These are phyloP conservation scores for Acomys russatus DNA, from an alignment of 2,797 vertebrate genomes.

Conservation along the genomic window DNA sequence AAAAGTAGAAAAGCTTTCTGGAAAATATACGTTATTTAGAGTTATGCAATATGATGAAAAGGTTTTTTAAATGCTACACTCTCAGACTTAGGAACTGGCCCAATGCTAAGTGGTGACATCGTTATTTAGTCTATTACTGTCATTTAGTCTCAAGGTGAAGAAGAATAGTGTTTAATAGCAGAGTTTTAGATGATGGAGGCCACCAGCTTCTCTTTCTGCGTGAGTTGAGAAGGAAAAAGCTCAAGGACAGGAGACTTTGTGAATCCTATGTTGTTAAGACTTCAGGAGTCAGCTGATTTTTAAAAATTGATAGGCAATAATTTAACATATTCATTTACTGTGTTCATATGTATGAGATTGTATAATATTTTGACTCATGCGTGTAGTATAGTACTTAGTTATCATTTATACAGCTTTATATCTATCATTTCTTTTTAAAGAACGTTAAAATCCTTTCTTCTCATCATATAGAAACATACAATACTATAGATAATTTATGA, in stretches of 20 bases:
- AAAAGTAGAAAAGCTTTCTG: constrained; percentile 48
- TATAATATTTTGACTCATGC: neutral
- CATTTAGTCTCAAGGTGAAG: neutral
- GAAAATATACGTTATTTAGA: constrained; percentile 53
- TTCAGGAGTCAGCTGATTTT: neutral
- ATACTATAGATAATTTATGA: neutral
- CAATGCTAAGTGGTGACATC: neutral
- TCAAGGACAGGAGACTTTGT: neutral
- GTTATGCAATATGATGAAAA: neutral
- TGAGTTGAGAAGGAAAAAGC: neutral
- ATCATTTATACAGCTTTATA: neutral
- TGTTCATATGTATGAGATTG: neutral
- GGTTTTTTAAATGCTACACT: neutral
- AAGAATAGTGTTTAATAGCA: neutral
- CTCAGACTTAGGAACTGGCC: neutral
- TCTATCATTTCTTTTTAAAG: neutral
- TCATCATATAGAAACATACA: neutral
- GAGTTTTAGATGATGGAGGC: neutral
- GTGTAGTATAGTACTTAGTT: neutral
- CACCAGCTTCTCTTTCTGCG: neutral
- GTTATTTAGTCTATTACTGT: neutral
- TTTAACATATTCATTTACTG: neutral
- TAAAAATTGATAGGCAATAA: neutral
- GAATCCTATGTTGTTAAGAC: neutral
- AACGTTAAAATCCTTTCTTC: neutral